Conservation (phyloP, 1,140 invertebrate genomes). For the Sinonovacula constricta region DNA sequence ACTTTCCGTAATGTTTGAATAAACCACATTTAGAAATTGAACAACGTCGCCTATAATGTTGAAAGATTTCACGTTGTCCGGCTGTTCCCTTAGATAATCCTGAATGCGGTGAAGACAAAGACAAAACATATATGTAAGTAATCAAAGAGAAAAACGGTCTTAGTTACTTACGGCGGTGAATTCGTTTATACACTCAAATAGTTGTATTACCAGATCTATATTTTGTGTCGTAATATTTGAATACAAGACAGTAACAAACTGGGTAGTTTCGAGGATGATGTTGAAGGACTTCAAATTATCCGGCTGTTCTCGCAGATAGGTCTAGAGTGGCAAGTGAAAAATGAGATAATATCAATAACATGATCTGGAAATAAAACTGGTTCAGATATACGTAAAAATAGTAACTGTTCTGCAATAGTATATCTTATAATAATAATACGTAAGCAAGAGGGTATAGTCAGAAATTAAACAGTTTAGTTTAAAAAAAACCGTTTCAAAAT, state of each 20-base stretch:
- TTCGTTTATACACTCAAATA: conserved; percentile 78
- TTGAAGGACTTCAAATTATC: conserved; percentile 79
- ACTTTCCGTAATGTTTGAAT: conserved; percentile 77
- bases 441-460: too few relatives aligned
- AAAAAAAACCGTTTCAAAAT: too few relatives aligned
- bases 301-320: conserved; percentile 78
- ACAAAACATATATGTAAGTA: too few relatives aligned
- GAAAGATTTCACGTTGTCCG: conserved; percentile 79
- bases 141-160: neutral
- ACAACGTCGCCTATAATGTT: conserved; percentile 78
- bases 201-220: conserved; percentile 76
- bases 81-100: conserved; percentile 78
- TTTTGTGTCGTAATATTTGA: conserved; percentile 77
- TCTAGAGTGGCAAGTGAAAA: conserved; percentile 63
- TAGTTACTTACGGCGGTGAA: conserved; percentile 77
- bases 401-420: too few relatives aligned
- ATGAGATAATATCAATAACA: too few relatives aligned
- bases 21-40: conserved; percentile 76
- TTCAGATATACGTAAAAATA: too few relatives aligned
- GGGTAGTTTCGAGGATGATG: conserved; percentile 76
- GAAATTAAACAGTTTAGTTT: too few relatives aligned
- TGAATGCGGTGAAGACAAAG: conserved; percentile 23
- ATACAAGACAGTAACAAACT: conserved; percentile 77
- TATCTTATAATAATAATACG: too few relatives aligned
- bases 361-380: neutral